Evolutionary conservation across 2,888 invertebrate genomes (phyloP).

Genomic region (Hirtodrosophila alboralis): DNA sequence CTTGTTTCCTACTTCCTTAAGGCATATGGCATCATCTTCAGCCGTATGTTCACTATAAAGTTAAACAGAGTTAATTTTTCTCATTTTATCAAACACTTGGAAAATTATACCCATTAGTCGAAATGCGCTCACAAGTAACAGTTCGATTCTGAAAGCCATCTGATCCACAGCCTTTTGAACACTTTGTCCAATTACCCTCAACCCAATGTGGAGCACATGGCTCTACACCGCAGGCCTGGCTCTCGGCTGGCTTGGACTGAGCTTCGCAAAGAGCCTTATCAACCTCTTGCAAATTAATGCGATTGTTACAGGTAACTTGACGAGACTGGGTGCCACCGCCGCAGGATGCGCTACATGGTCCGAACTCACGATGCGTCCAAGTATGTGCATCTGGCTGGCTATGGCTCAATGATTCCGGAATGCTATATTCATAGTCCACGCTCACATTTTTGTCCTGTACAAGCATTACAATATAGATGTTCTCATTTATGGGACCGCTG

Average conservation of each 20-base stretch:
- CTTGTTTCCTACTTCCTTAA: constrained; percentile 88
- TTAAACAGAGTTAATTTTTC: neutral
- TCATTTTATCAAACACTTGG: rapidly evolving
- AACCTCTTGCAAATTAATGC: constrained; percentile 89
- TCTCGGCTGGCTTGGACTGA: constrained; percentile 88
- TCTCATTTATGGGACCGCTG: constrained; percentile 95
- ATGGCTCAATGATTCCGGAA: constrained; percentile 89
- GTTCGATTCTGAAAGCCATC: constrained; percentile 89
- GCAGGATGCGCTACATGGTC: constrained; percentile 93
- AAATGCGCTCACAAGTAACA: constrained; percentile 92
- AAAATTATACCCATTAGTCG: constrained; percentile 87
- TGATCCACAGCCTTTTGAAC: constrained; percentile 92
- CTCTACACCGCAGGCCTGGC: constrained; percentile 89
- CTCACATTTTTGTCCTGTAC: constrained; percentile 94
- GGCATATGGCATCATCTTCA: constrained; percentile 91
- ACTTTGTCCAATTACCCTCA: constrained; percentile 91
- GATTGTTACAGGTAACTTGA: constrained; percentile 91
- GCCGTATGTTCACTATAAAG: constrained; percentile 86
- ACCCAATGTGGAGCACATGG: constrained; percentile 94
- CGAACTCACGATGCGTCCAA: constrained; percentile 90
- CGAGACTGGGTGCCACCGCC: constrained; percentile 94
- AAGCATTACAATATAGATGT: constrained; percentile 92
- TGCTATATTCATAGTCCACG: constrained; percentile 94
- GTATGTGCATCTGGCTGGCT: constrained; percentile 90
- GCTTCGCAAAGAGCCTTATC: constrained; percentile 92